phyloP scores from a whole-genome alignment of 2,113 vertebrate genomes.

The Peromyscus maniculatus region DNA sequence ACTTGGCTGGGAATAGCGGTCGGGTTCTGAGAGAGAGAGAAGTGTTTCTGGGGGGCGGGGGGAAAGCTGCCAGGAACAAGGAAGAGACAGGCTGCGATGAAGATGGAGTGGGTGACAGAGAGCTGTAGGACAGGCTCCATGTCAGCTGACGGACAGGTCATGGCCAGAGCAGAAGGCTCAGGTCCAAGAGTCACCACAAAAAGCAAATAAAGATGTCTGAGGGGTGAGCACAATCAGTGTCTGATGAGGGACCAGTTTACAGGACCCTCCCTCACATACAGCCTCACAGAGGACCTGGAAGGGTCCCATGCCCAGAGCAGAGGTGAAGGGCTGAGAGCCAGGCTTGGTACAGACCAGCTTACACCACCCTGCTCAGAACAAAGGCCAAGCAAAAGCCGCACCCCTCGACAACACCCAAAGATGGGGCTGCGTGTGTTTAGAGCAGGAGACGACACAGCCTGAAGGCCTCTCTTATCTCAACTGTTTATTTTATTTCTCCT shows the following conservation, averaged over 20 bases:
- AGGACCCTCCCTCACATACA: not conserved
- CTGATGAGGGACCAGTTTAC: slow-evolving; percentile 3
- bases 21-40: slow-evolving; percentile 24
- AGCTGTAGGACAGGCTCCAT: not conserved
- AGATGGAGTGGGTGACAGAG: not conserved
- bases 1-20: not conserved
- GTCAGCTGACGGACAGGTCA: not conserved
- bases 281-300: not conserved
- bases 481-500: slow-evolving; percentile 74
- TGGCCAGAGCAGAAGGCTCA: not conserved
- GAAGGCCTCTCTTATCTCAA: slow-evolving; percentile 23
- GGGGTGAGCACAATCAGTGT: not conserved
- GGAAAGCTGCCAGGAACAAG: not conserved
- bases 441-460: not conserved
- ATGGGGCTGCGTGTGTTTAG: not conserved
- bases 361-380: not conserved
- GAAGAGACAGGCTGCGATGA: not conserved
- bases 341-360: not conserved
- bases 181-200: not conserved
- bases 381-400: not conserved
- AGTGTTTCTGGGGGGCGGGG: not conserved
- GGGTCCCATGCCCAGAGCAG: not conserved
- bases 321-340: not conserved
- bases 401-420: not conserved
- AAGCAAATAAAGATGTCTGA: not conserved